Evolutionary conservation across 2,797 vertebrate genomes (phyloP), one percentile per base, ranked within the genome.

Genomic region (Rhinophrynus dorsalis): DNA sequence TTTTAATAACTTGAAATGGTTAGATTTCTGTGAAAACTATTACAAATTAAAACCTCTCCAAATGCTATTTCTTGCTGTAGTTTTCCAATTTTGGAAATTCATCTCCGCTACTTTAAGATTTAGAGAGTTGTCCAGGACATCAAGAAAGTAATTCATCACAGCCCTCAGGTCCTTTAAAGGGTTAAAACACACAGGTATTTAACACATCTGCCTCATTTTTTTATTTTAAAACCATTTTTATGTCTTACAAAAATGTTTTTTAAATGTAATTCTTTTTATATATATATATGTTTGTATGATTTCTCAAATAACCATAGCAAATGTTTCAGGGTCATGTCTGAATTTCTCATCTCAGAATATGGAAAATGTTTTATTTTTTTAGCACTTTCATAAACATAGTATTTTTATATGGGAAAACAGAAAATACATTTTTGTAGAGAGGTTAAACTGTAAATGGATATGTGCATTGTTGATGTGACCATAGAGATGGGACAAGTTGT

Each of bases 311-410:
- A 18, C 11, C 17, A 23, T 17, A 6, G 17, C 6, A 11, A 47
- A 47, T 47, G 12, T 6, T 10, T 2, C 10, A 21, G 18, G 32
- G 30, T 56, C 30, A 42, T 38, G 8, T 23, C n/a, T 6, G 1
- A 2, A 23, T 38, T 6, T 20, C 57, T 27, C 24, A 44, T 44
- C 24, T 60, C 57, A 42, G 6, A 30, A 60, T 44, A 13, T 44
- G 7, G 13, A 21, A 20, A 44, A 44, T 2, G 20, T 1, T 5
- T 5, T 38, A 44, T 52, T 51, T 61, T 51, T 60, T 61, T 29
- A 57, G 7, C 21, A 56, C 27, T 70, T 68, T 55, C 17, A 21
- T 26, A 56, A 33, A 42, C 40, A 44, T 45, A 23, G 6, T 62
- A 20, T 50, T 63, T 65, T 64, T 65, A 17, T 65, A 65, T 12